Conservation (phyloP, 2,113 vertebrate genomes). For the Corynorhinus townsendii region DNA sequence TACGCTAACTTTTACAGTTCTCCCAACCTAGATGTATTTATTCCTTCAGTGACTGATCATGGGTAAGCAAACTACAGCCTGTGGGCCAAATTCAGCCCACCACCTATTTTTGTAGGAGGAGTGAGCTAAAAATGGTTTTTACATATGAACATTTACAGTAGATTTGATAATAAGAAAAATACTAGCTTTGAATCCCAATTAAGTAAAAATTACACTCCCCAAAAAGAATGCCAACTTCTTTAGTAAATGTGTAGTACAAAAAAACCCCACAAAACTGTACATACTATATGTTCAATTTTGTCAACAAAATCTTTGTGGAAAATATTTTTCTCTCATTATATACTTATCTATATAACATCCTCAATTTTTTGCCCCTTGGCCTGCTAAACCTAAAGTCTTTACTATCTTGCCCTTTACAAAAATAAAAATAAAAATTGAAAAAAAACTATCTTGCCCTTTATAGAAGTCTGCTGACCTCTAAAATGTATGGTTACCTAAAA, state of each 20-base stretch:
- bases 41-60: background rate
- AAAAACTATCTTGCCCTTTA: too few species aligned
- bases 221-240: background rate
- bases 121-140: background rate
- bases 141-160: background rate
- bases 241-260: background rate
- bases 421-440: background rate
- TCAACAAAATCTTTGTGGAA: background rate
- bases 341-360: background rate
- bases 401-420: background rate
- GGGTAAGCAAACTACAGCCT: background rate
- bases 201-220: background rate
- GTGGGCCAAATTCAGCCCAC: too few species aligned
- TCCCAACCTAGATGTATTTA: background rate
- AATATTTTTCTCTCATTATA: background rate
- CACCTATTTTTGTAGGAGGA: background rate
- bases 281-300: background rate
- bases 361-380: background rate
- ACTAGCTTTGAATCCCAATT: background rate
- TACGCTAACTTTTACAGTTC: too few species aligned
- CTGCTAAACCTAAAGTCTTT: background rate
- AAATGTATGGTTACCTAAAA: background rate
- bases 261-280: background rate
- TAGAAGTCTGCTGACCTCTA: background rate
- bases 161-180: background rate